phyloP scores from a whole-genome alignment of 2,888 invertebrate species.

The Drosophila anomalata region DNA sequence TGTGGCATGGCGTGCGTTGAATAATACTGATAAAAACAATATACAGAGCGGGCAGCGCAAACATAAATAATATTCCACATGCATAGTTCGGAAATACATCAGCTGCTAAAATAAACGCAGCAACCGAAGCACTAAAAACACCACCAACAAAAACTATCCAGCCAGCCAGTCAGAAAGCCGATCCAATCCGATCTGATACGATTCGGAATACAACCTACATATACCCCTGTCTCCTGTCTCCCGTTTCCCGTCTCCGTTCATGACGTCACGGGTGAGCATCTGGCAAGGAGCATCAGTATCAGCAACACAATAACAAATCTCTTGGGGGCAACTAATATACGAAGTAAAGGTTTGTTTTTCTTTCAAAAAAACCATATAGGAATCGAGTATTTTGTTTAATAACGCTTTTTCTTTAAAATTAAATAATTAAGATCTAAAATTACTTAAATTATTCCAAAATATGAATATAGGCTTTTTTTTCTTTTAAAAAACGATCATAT shows the following conservation, averaged over 20 bases:
- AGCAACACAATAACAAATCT: conserved; percentile 10
- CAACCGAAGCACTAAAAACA: conserved; percentile 32
- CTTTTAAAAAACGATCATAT: too few relatives aligned
- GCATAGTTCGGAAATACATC: conserved; percentile 53
- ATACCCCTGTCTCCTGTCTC: background rate
- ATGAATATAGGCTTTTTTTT: background rate
- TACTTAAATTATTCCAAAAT: background rate
- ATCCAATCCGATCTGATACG: conserved; percentile 11
- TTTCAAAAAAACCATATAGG: background rate
- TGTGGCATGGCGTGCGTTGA: conserved; percentile 30
- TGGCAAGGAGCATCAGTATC: conserved; percentile 61
- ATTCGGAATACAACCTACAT: background rate
- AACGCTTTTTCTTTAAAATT: background rate
- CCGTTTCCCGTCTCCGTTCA: conserved; percentile 22
- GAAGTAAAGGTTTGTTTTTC: conserved; percentile 31
- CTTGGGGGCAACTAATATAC: conserved; percentile 7
- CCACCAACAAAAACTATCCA: conserved; percentile 35
- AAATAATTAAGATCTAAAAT: background rate
- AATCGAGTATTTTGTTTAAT: background rate
- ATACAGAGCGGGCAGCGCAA: conserved; percentile 34
- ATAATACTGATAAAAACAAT: conserved; percentile 64
- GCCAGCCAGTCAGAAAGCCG: conserved; percentile 40
- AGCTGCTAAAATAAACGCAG: conserved; percentile 59
- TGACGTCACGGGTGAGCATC: conserved; percentile 73
- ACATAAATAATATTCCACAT: conserved; percentile 57